Evolutionary conservation across 2,797 vertebrate genomes (phyloP), one percentile per base, ranked within the genome.

Genomic region (Microctenopoma steveboyesi): DNA sequence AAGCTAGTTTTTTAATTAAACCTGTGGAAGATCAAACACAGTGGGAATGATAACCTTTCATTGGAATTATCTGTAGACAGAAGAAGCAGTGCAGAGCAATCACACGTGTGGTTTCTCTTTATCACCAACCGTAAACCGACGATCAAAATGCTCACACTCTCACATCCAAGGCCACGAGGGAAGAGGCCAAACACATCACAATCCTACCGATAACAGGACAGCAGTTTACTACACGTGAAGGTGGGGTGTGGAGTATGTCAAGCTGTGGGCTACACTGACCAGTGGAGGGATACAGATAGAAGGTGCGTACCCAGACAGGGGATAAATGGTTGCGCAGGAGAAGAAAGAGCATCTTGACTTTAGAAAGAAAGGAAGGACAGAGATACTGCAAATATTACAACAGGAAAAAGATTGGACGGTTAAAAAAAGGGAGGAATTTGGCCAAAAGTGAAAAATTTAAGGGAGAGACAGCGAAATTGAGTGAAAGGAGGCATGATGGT

Each of bases 131-230:
- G 33, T 15, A 68, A 51, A 30, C 13, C 58, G 47, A 50, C n/a
- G 69, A 76, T 66, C 52, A 37, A 64, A 75, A 76, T 37, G 49
- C 15, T 1, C 59, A 60, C 58, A 33, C 56, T 30, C 43, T 78
- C 54, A 64, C 61, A 80, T 78, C 40, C 56, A 76, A 69, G 79
- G 52, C 72, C 69, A 56, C 13, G 22, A 40, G 46, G 39, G 47
- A 76, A 50, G 52, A 62, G 39, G 58, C 33, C 33, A 33, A 50
- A 76, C 81, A 61, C 56, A 61, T 67, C 70, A 65, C 56, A 70
- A 45, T 74, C 71, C 77, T 30, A 52, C 76, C 76, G 80, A 85
- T 89, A 82, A 85, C 61, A 87, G 71, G 79, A 53, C 86, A 82
- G 86, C 77, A 75, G 82, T 83, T 82, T 84, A 81, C 77, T 52